phyloP scores from a whole-genome alignment of 1,140 invertebrate species.

The Trichoplusia ni region DNA sequence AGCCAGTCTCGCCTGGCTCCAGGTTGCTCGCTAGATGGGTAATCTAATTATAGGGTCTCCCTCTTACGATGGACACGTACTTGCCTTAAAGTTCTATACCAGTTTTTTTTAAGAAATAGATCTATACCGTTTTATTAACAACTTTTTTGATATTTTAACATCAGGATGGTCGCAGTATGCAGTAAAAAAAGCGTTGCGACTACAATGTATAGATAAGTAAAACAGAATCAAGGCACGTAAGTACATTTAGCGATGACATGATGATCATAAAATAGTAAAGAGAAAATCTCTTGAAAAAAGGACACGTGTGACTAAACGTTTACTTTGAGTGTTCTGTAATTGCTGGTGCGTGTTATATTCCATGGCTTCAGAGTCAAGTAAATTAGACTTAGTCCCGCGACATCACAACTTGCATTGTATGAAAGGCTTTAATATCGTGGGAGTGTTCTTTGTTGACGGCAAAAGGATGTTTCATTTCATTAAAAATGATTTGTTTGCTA shows the following conservation, averaged over 20 bases:
- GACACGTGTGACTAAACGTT: conserved; percentile 37
- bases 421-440: conserved; percentile 26
- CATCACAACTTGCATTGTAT: conserved; percentile 29
- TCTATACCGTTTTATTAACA: conserved; percentile 14
- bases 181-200: not conserved
- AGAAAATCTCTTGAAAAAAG: not conserved
- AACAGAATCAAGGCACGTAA: no score
- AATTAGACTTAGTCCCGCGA: conserved; percentile 36
- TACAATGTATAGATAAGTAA: not conserved
- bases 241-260: not conserved
- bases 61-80: conserved; percentile 48
- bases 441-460: conserved; percentile 21
- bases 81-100: conserved; percentile 46
- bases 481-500: not conserved
- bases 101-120: conserved; percentile 47
- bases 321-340: conserved; percentile 37
- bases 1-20: conserved; percentile 56
- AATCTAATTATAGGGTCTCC: conserved; percentile 70
- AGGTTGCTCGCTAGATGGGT: conserved; percentile 57
- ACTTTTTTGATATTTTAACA: not conserved
- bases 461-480: conserved; percentile 2
- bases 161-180: not conserved
- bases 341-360: conserved; percentile 38
- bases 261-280: not conserved
- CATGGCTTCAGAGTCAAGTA: conserved; percentile 25